Evolutionary conservation across 2,888 invertebrate species (phyloP), one percentile per base, ranked within the genome.

Genomic region (Taphrorychus bicolor): DNA sequence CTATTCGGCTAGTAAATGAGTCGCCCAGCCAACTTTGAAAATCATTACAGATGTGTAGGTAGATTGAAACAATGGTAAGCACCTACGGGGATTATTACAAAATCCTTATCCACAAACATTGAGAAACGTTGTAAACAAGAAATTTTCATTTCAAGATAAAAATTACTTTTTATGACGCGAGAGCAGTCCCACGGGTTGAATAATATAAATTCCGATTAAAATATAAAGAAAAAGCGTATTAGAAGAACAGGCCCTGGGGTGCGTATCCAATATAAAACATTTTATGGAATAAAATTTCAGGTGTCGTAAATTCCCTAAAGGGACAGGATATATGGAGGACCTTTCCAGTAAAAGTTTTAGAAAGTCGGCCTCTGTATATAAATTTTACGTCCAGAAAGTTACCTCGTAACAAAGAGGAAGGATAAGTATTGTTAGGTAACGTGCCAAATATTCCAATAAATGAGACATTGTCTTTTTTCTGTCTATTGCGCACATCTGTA

Each of bases 241-340:
- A 42, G 42, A 41, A 60, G 16, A 22, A 40, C 51, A 21, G 19
- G 40, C 42, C 42, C 57, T 19, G 22, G 42, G 19, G 16, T n/a
- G 11, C 49, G 60, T 52, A 60, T 19, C 22, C 52, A 23, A 41
- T 60, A 52, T 41, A 52, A 51, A 41, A 60, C 42, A 19, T 60
- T 41, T 60, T 51, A 60, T 53, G 60, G 42, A 52, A 60, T 51
- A 52, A 60, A 59, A 60, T 60, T 52, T 52, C 60, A 60, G 52
- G 60, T 60, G 60, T 60, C 60, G 53, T 60, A 60, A 52, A 53
- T 53, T 53, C 52, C 60, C 40, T 16, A n/a, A 51, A 52, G 60
- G 60, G 22, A 53, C 42, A 49, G 60, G 16, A 60, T 60, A 60
- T 60, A 60, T 60, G 42, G 60, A 60, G 52, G 60, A 52, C 60